Evolutionary conservation across 1,140 invertebrate species (phyloP).

Genomic region (Ectropis grisescens): DNA sequence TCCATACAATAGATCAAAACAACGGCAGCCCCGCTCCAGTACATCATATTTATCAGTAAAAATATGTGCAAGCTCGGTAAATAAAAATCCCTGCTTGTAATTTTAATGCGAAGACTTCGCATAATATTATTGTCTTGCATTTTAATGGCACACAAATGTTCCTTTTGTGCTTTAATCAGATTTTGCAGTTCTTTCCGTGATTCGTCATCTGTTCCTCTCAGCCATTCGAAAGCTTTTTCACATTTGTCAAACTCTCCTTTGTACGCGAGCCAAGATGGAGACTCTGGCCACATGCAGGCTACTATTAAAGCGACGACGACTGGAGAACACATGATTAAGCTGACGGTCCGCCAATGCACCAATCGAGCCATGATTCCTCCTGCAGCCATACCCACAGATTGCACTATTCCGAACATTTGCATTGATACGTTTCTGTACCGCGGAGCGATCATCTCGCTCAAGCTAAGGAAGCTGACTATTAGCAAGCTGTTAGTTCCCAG

Average conservation of each 20-base stretch:
- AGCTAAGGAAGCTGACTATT: not conserved
- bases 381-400: not conserved
- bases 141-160: not conserved
- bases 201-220: constrained; percentile 3
- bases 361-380: not conserved
- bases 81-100: constrained; percentile 4
- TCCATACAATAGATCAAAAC: constrained; percentile 1
- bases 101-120: not conserved
- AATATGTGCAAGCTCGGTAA: constrained; percentile 2
- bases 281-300: constrained; percentile 1
- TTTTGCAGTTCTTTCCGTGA: constrained; percentile 2
- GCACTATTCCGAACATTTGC: not conserved
- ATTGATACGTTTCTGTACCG: not conserved
- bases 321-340: not conserved
- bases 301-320: not conserved
- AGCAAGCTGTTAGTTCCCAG: not conserved
- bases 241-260: constrained; percentile 4
- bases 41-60: not conserved
- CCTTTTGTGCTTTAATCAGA: constrained; percentile 3
- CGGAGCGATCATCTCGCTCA: not conserved
- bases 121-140: not conserved
- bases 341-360: not conserved
- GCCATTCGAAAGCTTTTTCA: constrained; percentile 5
- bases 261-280: constrained; percentile 4
- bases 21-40: not conserved